A percentile compares a stretch with the other conserved stretches of the same genome.
Evolutionary conservation across 2,888 invertebrate species (phyloP).

Genomic region (Globia sparganii): DNA sequence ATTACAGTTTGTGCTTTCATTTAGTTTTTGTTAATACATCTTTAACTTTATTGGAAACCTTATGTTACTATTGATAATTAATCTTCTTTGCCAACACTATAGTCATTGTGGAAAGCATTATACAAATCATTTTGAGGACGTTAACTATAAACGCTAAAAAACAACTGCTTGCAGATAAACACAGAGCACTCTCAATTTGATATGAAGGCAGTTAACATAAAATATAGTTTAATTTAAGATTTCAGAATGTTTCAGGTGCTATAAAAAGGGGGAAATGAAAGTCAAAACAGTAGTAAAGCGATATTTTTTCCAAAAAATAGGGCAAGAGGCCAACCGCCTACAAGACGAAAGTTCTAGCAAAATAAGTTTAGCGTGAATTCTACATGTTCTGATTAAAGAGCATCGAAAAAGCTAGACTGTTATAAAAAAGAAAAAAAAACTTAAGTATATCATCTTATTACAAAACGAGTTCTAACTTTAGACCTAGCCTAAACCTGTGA

Average conservation of each 20-base stretch:
- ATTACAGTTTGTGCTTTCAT: not conserved
- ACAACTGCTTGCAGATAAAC: not conserved
- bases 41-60: not conserved
- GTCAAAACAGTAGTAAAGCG: constrained; percentile 12
- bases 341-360: constrained; percentile 44
- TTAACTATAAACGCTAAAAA: not conserved
- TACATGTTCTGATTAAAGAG: not conserved
- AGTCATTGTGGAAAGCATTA: not conserved
- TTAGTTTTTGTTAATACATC: not conserved
- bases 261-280: constrained; percentile 43
- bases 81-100: not conserved
- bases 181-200: not conserved
- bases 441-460: no score
- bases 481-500: no score
- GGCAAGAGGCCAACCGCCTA: constrained; percentile 54
- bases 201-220: not conserved
- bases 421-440: no score
- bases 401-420: not conserved
- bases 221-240: not conserved
- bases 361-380: constrained; percentile 24
- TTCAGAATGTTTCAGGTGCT: constrained; percentile 30
- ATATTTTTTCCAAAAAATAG: constrained; percentile 42
- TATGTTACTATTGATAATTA: not conserved
- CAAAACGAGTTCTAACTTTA: no score
- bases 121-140: not conserved